These are phyloP conservation scores for Cygnus atratus DNA, from an alignment of 2,113 vertebrate species.

Conservation along the genomic window DNA sequence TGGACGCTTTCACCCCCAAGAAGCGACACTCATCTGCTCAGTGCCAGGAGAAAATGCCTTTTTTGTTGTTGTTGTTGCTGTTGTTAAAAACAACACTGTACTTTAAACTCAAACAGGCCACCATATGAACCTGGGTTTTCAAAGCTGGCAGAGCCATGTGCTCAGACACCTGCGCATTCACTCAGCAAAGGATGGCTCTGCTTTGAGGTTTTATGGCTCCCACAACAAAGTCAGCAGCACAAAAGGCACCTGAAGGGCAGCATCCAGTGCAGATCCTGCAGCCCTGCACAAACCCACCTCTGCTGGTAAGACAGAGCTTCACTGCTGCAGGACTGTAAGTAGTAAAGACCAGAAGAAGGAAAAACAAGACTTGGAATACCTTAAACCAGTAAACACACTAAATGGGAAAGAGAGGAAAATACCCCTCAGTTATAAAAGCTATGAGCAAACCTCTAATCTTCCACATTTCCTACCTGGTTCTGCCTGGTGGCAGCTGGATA, in stretches of 20 bases:
- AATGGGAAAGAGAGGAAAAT: background rate
- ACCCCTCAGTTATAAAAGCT: fast-evolving
- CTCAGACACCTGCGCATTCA: background rate
- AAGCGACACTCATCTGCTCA: background rate
- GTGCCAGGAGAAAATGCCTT: background rate
- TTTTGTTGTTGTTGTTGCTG: background rate
- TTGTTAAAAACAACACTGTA: background rate
- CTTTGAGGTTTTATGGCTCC: background rate
- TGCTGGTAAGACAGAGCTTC: background rate
- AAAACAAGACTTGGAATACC: background rate
- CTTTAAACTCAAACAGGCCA: background rate
- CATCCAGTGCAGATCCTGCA: background rate
- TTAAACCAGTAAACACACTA: background rate
- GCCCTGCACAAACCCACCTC: background rate
- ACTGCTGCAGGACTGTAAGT: background rate
- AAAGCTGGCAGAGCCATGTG: background rate
- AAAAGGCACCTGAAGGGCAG: background rate
- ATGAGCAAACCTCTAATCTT: background rate
- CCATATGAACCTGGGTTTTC: background rate
- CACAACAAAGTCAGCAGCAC: background rate
- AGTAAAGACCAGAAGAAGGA: background rate
- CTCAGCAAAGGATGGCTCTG: background rate
- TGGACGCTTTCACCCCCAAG: background rate
- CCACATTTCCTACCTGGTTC: background rate
- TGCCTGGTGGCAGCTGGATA: background rate